Base-by-base conservation (phyloP, 1,140 invertebrate genomes). In the Aphelinus certus region DNA sequence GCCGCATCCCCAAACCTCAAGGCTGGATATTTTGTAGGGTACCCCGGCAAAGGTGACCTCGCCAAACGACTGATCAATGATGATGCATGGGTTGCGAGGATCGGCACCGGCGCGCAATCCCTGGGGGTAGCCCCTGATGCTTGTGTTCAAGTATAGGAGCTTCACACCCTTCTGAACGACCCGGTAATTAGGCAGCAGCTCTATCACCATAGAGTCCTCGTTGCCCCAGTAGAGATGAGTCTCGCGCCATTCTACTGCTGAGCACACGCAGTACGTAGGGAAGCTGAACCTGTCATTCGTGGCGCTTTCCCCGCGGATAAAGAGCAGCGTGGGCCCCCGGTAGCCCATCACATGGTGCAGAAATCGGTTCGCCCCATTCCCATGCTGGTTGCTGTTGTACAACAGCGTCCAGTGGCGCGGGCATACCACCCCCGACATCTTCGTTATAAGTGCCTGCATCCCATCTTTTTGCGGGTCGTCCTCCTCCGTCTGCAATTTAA, bases 1-100 rank as follows among this genome's bases (percentile, higher is more conserved):
- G n/a, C 94, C 94, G 82, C 94, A 95, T 42, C 94, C 94, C 94
- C 94, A 96, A 7, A 96, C 95, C 90, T 96, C 90, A 45, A 92
- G 74, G 55, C 83, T 90, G 10, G 88, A 79, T 46, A 92, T 83
- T 6, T 83, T 82, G 83, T 90, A 91, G 6, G 90, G 89, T 51
- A 91, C 90, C 64, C 89, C 86, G 46, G 81, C 82, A 42, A 88
- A 81, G 66, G 78, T 84, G 2, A 88, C 84, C 2, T 82, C 83
- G 10, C 83, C 79, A 68, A 88, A 88, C 10, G 80, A 80, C 66
- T 84, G 83, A 65, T 88, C 86, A 48, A 98, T 90, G 64, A 90
- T 87, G 48, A 98, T 89, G 10, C 92, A 89, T 0, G 94, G 93
- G 76, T 92, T 92, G 63, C 93, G 90, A 1, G 93, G 92, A 88